Percentiles rank a stretch among this genome's conserved stretches.
Evolutionary conservation across 2,113 vertebrate species (phyloP).

Genomic region (Rhineura floridana): DNA sequence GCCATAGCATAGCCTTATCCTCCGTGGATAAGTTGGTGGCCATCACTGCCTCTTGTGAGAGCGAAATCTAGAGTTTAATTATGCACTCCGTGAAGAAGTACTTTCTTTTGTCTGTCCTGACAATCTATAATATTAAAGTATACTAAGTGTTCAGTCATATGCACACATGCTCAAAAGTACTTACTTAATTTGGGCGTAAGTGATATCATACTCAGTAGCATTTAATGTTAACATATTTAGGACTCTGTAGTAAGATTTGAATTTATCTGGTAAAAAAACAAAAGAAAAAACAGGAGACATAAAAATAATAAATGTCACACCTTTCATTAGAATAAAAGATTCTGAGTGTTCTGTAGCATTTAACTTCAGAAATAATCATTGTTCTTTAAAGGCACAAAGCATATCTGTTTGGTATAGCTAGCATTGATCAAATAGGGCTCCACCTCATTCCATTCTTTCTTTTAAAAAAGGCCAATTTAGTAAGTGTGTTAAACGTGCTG

Average conservation of each 20-base stretch:
- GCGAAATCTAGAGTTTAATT: too few relatives aligned
- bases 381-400: constrained; percentile 64
- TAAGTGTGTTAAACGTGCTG: constrained; percentile 72
- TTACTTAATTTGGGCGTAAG: too few relatives aligned
- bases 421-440: constrained; percentile 68
- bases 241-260: constrained; percentile 30
- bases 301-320: constrained; percentile 58
- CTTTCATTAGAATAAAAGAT: constrained; percentile 67
- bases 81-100: too few relatives aligned
- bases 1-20: too few relatives aligned
- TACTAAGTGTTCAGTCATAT: too few relatives aligned
- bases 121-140: too few relatives aligned
- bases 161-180: too few relatives aligned
- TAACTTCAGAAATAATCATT: constrained; percentile 58
- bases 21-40: too few relatives aligned
- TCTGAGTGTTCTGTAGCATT: constrained; percentile 60
- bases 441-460: constrained; percentile 57
- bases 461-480: constrained; percentile 75
- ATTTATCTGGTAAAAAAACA: constrained; percentile 57
- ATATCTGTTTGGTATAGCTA: constrained; percentile 60
- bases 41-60: too few relatives aligned
- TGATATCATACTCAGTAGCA: background rate
- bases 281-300: constrained; percentile 53
- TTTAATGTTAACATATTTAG: too few relatives aligned
- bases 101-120: too few relatives aligned